Conservation (phyloP, 2,797 vertebrate genomes). For the Danio choprae region DNA sequence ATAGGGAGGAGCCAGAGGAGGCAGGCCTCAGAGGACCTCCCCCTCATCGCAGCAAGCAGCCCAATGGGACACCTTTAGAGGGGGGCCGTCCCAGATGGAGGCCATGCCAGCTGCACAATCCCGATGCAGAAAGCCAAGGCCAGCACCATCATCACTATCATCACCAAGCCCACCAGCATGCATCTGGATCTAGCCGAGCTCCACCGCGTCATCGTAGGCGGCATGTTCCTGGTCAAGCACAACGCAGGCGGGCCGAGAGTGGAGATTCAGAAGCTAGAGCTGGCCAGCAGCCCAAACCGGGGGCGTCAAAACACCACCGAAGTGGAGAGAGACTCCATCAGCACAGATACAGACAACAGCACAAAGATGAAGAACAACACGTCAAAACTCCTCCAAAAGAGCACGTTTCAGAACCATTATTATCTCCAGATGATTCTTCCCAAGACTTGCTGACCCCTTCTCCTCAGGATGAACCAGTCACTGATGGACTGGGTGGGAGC, state of each 20-base stretch:
- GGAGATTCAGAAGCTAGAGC: conserved; percentile 32
- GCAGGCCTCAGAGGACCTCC: conserved; percentile 23
- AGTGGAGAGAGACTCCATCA: conserved; percentile 49
- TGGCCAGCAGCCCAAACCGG: conserved; percentile 38
- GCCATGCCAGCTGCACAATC: conserved; percentile 78
- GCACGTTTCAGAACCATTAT: conserved; percentile 16
- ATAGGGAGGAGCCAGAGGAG: conserved; percentile 56
- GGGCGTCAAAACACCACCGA: conserved; percentile 24
- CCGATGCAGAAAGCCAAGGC: conserved; percentile 69
- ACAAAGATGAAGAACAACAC: conserved; percentile 33
- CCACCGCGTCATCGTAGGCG: conserved; percentile 40
- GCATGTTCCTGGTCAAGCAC: conserved; percentile 41
- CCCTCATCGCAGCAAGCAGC: conserved; percentile 30
- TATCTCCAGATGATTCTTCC: conserved; percentile 53
- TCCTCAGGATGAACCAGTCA: conserved; percentile 40
- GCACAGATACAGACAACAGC: conserved; percentile 37
- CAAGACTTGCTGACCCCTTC: conserved; percentile 37
- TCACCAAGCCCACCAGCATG: conserved; percentile 50
- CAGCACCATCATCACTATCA: conserved; percentile 66
- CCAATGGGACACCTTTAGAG: conserved; percentile 60
- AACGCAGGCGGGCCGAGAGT: conserved; percentile 27
- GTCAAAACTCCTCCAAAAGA: conserved; percentile 22
- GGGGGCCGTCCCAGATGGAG: conserved; percentile 72
- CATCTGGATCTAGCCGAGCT: conserved; percentile 40
- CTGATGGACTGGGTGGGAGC: conserved; percentile 24